phyloP scores from a whole-genome alignment of 2,888 invertebrate genomes.

The Celastrina argiolus region DNA sequence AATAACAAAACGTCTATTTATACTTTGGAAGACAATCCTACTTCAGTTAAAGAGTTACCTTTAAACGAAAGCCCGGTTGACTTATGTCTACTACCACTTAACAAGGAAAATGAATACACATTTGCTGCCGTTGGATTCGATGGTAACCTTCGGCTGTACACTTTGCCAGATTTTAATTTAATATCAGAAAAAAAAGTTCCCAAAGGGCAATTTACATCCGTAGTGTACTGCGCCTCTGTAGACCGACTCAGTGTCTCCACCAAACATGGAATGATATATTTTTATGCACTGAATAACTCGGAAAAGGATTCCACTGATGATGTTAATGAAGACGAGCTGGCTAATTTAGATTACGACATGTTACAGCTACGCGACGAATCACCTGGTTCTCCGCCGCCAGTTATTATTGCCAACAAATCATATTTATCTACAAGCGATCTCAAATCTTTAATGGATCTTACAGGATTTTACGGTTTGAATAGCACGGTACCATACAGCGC shows the following conservation, averaged over 20 bases:
- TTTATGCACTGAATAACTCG: slow-evolving; percentile 85
- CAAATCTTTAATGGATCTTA: slow-evolving; percentile 83
- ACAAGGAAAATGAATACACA: slow-evolving; percentile 74
- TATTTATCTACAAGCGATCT: slow-evolving; percentile 79
- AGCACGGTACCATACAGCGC: slow-evolving; percentile 83
- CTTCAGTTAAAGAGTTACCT: slow-evolving; percentile 79
- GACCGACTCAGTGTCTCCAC: slow-evolving; percentile 92
- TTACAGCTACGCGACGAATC: slow-evolving; percentile 57
- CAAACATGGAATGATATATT: slow-evolving; percentile 87
- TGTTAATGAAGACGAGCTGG: slow-evolving; percentile 82
- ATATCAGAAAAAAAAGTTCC: slow-evolving; percentile 83
- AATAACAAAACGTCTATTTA: slow-evolving; percentile 58
- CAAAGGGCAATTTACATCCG: slow-evolving; percentile 86
- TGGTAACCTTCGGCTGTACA: slow-evolving; percentile 85
- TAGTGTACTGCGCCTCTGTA: slow-evolving; percentile 91
- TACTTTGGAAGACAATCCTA: slow-evolving; percentile 78
- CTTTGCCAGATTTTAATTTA: slow-evolving; percentile 82
- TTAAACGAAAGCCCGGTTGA: slow-evolving; percentile 83
- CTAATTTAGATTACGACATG: slow-evolving; percentile 69
- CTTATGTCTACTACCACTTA: slow-evolving; percentile 81
- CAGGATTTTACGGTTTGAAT: slow-evolving; percentile 83
- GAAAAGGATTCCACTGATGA: slow-evolving; percentile 86
- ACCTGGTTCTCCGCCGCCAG: slow-evolving; percentile 51
- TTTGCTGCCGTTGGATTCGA: slow-evolving; percentile 86
- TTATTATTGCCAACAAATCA: slow-evolving; percentile 78